phyloP scores from a whole-genome alignment of 1,140 invertebrate species.

The Homarus americanus region DNA sequence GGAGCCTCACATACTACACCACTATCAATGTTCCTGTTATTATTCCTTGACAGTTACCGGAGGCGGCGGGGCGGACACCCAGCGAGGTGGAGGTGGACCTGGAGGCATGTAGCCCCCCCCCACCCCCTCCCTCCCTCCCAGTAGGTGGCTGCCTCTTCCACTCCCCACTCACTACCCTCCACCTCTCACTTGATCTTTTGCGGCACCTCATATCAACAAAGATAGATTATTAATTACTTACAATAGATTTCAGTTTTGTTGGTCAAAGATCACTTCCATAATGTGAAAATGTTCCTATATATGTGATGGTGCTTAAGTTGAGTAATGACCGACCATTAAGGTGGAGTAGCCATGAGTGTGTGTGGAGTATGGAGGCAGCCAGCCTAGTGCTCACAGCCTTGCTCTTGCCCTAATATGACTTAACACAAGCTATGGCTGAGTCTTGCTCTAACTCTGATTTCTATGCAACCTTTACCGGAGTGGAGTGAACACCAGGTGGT shows the following conservation, averaged over 20 bases:
- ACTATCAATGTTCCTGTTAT: not conserved
- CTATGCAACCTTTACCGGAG: not conserved
- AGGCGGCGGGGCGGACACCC: constrained; percentile 40
- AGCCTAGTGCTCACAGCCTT: not conserved
- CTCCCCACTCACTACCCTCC: not conserved
- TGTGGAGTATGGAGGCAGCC: not conserved
- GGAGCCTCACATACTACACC: too few relatives aligned
- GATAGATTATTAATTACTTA: too few relatives aligned
- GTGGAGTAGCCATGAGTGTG: too few relatives aligned
- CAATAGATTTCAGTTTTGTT: too few relatives aligned
- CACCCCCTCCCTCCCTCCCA: not conserved
- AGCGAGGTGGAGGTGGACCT: constrained; percentile 55
- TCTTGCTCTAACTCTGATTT: not conserved
- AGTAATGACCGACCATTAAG: not conserved
- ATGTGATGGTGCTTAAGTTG: too few relatives aligned
- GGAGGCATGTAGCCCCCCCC: constrained; percentile 49
- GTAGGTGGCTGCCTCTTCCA: not conserved
- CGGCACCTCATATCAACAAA: not conserved
- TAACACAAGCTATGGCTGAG: not conserved
- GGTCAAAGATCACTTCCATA: too few relatives aligned
- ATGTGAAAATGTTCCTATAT: too few relatives aligned
- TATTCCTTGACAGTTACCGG: constrained; percentile 58
- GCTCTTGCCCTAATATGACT: not conserved
- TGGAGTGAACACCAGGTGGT: not conserved
- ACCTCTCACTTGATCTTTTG: not conserved